Evolutionary conservation across 1,140 invertebrate species (phyloP), one percentile per base, ranked within the genome.

Genomic region (Hylyphantes graminicola): DNA sequence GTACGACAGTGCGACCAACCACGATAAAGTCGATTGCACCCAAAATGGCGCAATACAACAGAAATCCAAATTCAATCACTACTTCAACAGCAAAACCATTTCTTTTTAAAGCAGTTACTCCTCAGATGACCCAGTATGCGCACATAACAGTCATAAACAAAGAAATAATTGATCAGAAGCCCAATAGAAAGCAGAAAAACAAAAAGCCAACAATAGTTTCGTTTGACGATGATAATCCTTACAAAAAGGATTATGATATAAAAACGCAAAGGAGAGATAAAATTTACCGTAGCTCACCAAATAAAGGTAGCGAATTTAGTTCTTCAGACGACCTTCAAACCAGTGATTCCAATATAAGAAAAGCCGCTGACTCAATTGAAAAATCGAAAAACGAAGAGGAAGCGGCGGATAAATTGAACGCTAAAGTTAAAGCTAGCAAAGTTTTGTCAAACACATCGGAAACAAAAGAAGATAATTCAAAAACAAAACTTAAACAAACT

Each of bases 81-180:
- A 35, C 35, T 2, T 35, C 35, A 35, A 35, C 35, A 35, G 35
- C 35, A 5, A 35, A 35, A 35, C 35, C 35, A 2, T 35, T 35
- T 35, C 35, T 35, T 35, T 35, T 35, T 35, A 35, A 35, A 35
- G 35, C 35, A 35, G 35, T 35, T 35, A 35, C 35, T 35, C 35
- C 35, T 35, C 35, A 35, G 35, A 6, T 19, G 19, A 19, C 72
- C 0, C 13, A 57, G 0, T 83, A 74, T 67, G 19, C 80, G 55
- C 80, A 83, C 19, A 83, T 83, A 12, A 83, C 80, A 48, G 80
- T 83, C 6, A 48, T 83, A 17, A 83, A 83, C 15, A 74, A 75
- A 67, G 55, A 73, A 50, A 50, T 48, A 65, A 59, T 48, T 13
- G 55, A 74, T n/a, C 80, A 68, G 10, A 83, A 83, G 59, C 64